Base-by-base conservation (phyloP, 2,888 invertebrate genomes). In the Cheilosia vernalis region DNA sequence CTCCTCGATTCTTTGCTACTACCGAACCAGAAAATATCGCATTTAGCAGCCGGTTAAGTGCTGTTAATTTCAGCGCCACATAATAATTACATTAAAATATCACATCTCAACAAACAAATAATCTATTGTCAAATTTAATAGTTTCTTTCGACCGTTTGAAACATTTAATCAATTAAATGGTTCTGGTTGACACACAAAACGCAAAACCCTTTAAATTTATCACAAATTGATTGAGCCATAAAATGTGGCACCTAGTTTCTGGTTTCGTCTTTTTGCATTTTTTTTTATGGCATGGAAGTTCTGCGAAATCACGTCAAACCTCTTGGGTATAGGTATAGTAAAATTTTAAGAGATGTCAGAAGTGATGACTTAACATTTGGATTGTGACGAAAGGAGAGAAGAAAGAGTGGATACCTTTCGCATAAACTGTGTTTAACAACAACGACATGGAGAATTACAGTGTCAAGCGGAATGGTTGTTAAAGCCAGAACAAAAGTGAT, bases 121-220 rank as follows among this genome's bases (percentile, higher is more conserved):
- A 40, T 40, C 19, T 24, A 49, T 51, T 64, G 33, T 40, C 37
- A 27, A 37, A 51, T 60, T 70, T 49, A 40, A 69, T 51, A 49
- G 47, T 60, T 53, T 40, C n/a, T 7, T 37, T 60, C 17, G 37
- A 27, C 15, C 33, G 33, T 37, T 69, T 49, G 10, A 63, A 63
- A 55, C 53, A 63, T 63, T 64, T 47, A 64, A 74, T 64, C 64
- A 74, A 56, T 64, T 55, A 74, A 64, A 74, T 40, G n/a, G 30
- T 24, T 61, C 53, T n/a, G 19, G 19, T 33, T 47, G 17, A 64
- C 37, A 30, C 27, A 13, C 27, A 49, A 67, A 69, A 53, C 49
- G 33, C 42, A n/a, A 73, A 80, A 76, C 74, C 55, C 74, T 69
- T 81, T 76, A 63, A 69, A 63, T 63, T 61, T 63, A 69, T 55